Conservation (phyloP, 2,113 vertebrate genomes). For the Bettongia penicillata region DNA sequence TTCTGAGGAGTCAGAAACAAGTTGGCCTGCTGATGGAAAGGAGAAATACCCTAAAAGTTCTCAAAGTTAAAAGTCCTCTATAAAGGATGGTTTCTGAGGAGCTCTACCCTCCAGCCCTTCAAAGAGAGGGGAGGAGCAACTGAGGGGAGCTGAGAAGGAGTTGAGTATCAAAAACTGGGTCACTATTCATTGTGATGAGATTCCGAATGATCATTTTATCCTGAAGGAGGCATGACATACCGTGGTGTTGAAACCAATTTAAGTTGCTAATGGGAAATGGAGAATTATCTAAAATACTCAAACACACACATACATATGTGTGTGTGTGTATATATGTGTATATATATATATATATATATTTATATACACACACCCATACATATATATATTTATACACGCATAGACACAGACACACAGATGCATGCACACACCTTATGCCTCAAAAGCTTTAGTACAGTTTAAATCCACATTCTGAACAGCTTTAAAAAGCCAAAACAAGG, state of each 20-base stretch:
- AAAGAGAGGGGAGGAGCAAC: not conserved
- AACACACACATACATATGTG: not conserved
- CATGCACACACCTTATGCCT: not conserved
- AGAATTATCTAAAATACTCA: not conserved
- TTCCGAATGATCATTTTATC: not conserved
- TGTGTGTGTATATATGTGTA: too few relatives aligned
- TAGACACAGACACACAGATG: not conserved
- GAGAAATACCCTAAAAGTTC: not conserved
- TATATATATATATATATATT: too few relatives aligned
- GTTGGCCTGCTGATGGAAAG: not conserved
- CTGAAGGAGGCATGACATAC: not conserved
- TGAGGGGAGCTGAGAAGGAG: not conserved
- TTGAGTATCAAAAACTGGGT: not conserved
- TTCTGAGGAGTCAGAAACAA: not conserved
- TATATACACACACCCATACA: too few relatives aligned
- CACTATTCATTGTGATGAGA: not conserved
- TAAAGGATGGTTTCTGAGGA: not conserved
- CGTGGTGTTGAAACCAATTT: not conserved
- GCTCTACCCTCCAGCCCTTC: not conserved
- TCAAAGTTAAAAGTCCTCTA: not conserved
- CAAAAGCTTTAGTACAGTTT: not conserved
- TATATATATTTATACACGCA: too few relatives aligned
- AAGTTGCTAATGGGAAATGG: not conserved
- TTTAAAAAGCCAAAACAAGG: not conserved
- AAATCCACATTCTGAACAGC: not conserved